Conservation (phyloP, 30 jellyfish, hydroid and myxozoan species). For the Morbakka virulenta region DNA sequence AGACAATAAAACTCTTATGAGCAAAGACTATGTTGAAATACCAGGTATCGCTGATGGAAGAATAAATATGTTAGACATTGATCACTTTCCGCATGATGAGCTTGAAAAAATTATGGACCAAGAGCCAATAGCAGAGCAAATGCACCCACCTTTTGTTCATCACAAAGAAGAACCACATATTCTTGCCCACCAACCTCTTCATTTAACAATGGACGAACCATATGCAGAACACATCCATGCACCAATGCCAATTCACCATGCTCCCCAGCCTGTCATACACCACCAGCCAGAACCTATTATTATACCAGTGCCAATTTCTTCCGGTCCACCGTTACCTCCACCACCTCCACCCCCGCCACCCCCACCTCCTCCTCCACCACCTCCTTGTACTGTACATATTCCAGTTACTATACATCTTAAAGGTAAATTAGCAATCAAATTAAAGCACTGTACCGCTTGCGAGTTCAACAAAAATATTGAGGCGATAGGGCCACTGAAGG, state of each 20-base stretch:
- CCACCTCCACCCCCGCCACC: constrained; percentile 95
- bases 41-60: constrained; percentile 21
- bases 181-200: constrained; percentile 36
- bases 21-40: too few species aligned
- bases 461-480: constrained; percentile 86
- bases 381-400: constrained; percentile 96
- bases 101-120: too few species aligned
- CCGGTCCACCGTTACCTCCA: constrained; percentile 81
- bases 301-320: constrained; percentile 53
- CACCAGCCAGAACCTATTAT: constrained; percentile 72
- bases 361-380: too few species aligned
- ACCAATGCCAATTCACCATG: constrained; percentile 21
- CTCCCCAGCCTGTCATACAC: constrained; percentile 23
- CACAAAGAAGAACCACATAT: constrained; percentile 19
- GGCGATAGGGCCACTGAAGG: constrained; percentile 78
- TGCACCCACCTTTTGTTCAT: too few species aligned
- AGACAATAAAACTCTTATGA: neutral
- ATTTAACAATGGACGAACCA: neutral
- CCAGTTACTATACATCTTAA: constrained; percentile 96
- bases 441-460: constrained; percentile 87
- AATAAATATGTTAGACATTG: too few species aligned
- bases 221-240: neutral
- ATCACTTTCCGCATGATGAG: too few species aligned
- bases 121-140: too few species aligned
- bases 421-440: constrained; percentile 90